Evolutionary conservation across 2,888 invertebrate genomes (phyloP), one percentile per base, ranked within the genome.

Genomic region (Eilema sororculum): DNA sequence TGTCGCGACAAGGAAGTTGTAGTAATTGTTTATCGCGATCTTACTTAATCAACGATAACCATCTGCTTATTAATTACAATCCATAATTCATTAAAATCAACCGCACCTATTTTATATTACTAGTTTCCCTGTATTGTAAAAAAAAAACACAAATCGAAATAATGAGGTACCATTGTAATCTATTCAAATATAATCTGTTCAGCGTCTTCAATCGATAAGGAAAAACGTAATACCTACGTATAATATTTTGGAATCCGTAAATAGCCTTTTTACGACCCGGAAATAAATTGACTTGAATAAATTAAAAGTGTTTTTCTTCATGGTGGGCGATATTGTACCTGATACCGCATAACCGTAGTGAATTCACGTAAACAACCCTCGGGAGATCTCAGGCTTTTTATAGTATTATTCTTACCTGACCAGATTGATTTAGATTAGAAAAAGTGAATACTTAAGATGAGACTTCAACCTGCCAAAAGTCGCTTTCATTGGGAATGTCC

Each of bases 241-340:
- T 30, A 33, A 62, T 62, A 25, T 57, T 79, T 61, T 72, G 75
- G 74, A 83, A 81, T 78, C 81, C 70, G 78, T 67, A 77, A 78
- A 78, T 80, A 81, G 71, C 77, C 76, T 78, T 77, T 80, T 78
- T 80, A 76, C 76, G 76, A 78, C 79, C 77, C 73, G 74, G 72
- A 85, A 86, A 88, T 85, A 89, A 89, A 87, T 86, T 80, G 76
- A 76, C 78, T 82, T 81, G 87, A 88, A 90, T 91, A 89, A 89
- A 91, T 91, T 87, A 89, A 84, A 84, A 76, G 80, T 83, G 85
- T 90, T 80, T 89, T 89, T 89, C 89, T 90, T 87, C 84, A 77
- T 82, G 79, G 85, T 73, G 75, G 80, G 83, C 80, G 78, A 86
- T 87, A 86, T 89, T 87, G 28, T 64, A 25, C 16, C 25, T 28